Evolutionary conservation across 2,888 invertebrate genomes (phyloP).

Genomic region (Perizoma flavofasciatum): DNA sequence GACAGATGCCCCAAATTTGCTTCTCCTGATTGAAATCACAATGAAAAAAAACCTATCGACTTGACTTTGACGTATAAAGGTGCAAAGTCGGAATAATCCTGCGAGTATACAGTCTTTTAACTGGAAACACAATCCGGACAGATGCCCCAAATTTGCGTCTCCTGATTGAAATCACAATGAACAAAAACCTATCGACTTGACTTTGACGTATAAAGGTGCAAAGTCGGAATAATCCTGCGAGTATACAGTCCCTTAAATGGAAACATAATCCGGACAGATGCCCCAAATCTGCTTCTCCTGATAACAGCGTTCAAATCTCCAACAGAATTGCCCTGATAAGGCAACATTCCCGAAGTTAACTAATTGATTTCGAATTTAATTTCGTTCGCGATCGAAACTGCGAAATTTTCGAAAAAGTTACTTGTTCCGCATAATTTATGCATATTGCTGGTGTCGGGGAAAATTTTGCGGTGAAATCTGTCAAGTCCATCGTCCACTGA

Average conservation of each 20-base stretch:
- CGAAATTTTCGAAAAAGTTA: slow-evolving; percentile 28
- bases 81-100: no score
- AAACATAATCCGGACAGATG: slow-evolving; percentile 15
- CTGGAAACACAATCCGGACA: slow-evolving; percentile 9
- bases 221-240: background rate
- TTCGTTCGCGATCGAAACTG: slow-evolving; percentile 29
- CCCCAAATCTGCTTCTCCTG: slow-evolving; percentile 35
- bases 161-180: no score
- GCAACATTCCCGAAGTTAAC: slow-evolving; percentile 37
- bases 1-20: no score
- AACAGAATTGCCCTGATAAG: slow-evolving; percentile 53
- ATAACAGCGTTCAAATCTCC: slow-evolving; percentile 48
- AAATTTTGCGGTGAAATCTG: slow-evolving; percentile 4
- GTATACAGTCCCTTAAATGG: no score
- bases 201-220: no score
- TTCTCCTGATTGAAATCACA: no score
- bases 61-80: no score
- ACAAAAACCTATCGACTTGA: no score
- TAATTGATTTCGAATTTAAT: slow-evolving; percentile 41
- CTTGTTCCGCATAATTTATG: slow-evolving; percentile 33
- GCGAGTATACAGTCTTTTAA: no score
- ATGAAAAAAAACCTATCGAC: no score
- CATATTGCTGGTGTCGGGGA: slow-evolving; percentile 21
- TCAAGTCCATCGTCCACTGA: no score
- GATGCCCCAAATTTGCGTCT: slow-evolving; percentile 32